phyloP scores from a whole-genome alignment of 1,140 invertebrate genomes.

The Sitobion miscanthi region DNA sequence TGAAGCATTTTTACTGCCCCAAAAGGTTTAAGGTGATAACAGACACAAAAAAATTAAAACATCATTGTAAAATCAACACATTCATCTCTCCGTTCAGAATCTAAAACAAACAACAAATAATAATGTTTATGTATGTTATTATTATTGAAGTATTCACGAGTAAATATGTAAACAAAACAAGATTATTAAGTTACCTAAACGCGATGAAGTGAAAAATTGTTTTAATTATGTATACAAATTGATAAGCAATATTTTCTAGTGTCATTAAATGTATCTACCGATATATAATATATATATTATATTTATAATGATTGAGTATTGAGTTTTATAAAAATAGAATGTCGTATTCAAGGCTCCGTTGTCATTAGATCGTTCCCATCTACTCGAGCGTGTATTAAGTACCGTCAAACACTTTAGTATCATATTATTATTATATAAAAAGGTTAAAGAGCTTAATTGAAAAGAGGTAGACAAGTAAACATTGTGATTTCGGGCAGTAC shows the following conservation, averaged over 20 bases:
- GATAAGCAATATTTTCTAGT: not conserved
- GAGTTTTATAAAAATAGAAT: not conserved
- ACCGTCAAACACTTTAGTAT: not conserved
- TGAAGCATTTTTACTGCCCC: too few relatives aligned
- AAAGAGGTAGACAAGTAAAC: constrained; percentile 30
- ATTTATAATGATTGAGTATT: not conserved
- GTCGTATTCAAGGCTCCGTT: not conserved
- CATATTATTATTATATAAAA: not conserved
- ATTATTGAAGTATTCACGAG: not conserved
- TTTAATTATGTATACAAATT: not conserved
- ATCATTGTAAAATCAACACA: too few relatives aligned
- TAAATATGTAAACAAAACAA: not conserved
- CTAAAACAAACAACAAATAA: not conserved
- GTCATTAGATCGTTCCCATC: not conserved
- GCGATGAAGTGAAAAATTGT: not conserved
- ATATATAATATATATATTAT: not conserved
- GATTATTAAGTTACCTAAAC: not conserved
- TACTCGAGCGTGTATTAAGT: not conserved
- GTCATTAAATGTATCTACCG: not conserved
- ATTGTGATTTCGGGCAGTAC: not conserved
- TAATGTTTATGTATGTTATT: not conserved
- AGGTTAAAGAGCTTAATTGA: not conserved
- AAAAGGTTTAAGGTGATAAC: too few relatives aligned
- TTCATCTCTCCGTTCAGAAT: too few relatives aligned
- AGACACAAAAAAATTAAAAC: too few relatives aligned